Conservation (phyloP, 53 echinoderm and acorn worm species). For the Antedon mediterranea region DNA sequence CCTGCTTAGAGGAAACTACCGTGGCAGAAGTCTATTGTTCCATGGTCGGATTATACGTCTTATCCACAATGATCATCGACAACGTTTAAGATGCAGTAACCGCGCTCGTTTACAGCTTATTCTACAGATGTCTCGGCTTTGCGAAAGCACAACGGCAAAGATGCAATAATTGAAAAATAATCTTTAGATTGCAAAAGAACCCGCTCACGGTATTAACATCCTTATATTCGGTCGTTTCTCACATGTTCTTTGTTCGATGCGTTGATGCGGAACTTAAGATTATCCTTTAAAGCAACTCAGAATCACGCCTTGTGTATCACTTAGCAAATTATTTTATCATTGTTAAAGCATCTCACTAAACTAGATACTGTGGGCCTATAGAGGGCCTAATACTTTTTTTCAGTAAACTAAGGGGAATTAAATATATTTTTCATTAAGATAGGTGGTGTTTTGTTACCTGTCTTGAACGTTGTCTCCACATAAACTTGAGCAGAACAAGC, state of each 20-base stretch:
- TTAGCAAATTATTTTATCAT: no score
- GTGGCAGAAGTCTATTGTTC: neutral
- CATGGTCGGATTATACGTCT: neutral
- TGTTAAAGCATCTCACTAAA: no score
- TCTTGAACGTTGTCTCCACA: slow-evolving; percentile 86
- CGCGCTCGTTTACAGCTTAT: neutral
- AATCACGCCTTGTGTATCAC: neutral
- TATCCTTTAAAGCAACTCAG: neutral
- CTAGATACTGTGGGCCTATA: no score
- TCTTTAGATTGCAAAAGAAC: neutral
- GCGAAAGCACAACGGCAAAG: neutral
- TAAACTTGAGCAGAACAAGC: slow-evolving; percentile 66
- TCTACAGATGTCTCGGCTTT: neutral
- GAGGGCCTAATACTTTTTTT: no score
- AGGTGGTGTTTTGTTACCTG: slow-evolving; percentile 33
- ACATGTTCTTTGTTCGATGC: neutral
- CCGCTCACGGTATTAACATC: neutral
- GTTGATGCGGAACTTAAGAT: neutral
- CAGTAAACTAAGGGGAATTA: no score
- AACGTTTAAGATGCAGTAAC: neutral
- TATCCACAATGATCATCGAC: neutral
- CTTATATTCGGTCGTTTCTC: neutral
- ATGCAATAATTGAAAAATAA: neutral
- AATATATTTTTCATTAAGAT: no score
- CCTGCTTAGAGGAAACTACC: no score